Conservation (phyloP, 2,113 vertebrate genomes). For the Neolamprologus devosi region DNA sequence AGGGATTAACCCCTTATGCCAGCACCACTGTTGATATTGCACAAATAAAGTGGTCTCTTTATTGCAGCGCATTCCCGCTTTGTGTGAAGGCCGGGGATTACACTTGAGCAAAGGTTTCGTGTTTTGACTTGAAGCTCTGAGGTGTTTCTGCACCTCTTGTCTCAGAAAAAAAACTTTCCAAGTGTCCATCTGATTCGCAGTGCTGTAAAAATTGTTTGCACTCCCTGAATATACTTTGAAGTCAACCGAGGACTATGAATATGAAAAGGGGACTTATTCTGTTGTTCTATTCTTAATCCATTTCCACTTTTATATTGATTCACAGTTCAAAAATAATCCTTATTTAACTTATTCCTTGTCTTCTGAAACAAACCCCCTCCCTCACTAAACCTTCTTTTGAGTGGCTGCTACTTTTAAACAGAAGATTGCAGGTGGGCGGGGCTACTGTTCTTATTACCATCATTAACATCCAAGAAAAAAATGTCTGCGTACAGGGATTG, state of each 20-base stretch:
- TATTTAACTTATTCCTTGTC: neutral
- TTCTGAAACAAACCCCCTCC: neutral
- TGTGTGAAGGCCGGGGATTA: conserved; percentile 13
- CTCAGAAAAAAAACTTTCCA: neutral
- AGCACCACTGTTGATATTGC: neutral
- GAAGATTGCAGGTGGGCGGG: neutral
- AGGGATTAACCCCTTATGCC: conserved; percentile 5
- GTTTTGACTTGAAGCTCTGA: conserved; percentile 55
- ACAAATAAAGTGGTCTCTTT: conserved; percentile 12
- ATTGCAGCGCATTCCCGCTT: neutral
- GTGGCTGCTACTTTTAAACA: neutral
- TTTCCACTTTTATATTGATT: neutral
- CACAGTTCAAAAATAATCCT: neutral
- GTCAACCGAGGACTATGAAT: neutral
- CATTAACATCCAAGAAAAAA: neutral
- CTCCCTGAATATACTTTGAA: neutral
- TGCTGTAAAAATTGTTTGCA: neutral
- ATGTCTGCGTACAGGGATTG: neutral
- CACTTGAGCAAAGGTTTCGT: neutral
- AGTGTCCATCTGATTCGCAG: neutral
- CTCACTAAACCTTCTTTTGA: neutral
- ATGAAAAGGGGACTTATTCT: neutral
- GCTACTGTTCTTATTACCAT: neutral
- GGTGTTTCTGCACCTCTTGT: neutral
- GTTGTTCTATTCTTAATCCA: neutral